phyloP scores from a whole-genome alignment of 2,113 vertebrate species.

The Clarias gariepinus region DNA sequence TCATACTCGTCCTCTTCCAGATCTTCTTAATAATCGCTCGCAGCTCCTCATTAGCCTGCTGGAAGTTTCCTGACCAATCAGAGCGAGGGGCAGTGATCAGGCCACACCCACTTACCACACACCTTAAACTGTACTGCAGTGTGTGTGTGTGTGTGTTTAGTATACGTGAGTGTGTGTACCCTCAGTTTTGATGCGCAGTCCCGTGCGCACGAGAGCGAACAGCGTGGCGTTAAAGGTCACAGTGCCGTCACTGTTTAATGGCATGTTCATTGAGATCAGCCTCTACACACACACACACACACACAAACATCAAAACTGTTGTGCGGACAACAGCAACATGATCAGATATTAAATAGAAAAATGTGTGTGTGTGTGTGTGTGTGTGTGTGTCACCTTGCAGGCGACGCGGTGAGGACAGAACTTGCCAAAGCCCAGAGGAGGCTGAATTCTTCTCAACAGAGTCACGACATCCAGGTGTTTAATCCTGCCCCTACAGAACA shows the following conservation, averaged over 20 bases:
- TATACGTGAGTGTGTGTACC: conserved; percentile 65
- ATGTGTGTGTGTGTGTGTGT: neutral
- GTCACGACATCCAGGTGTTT: conserved; percentile 95
- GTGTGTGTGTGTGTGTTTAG: neutral
- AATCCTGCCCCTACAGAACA: conserved; percentile 81
- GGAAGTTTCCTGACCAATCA: conserved; percentile 83
- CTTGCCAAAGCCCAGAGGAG: conserved; percentile 91
- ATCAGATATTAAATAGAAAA: neutral
- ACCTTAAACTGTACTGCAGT: neutral
- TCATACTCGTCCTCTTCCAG: conserved; percentile 96
- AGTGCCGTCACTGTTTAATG: conserved; percentile 89
- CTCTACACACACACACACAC: conserved; percentile 70
- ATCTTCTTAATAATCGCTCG: conserved; percentile 93
- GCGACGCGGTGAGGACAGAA: conserved; percentile 92
- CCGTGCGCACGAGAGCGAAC: conserved; percentile 88
- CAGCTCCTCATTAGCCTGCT: conserved; percentile 90
- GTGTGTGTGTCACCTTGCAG: conserved; percentile 78
- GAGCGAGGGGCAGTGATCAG: neutral
- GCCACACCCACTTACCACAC: neutral
- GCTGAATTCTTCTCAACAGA: conserved; percentile 87
- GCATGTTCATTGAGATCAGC: conserved; percentile 95
- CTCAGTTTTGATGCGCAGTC: conserved; percentile 94
- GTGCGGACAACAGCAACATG: neutral
- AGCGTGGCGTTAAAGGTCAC: conserved; percentile 94
- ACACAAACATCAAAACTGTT: neutral